Evolutionary conservation across 2,888 invertebrate species (phyloP), one percentile per base, ranked within the genome.

Genomic region (Erebia ligea): DNA sequence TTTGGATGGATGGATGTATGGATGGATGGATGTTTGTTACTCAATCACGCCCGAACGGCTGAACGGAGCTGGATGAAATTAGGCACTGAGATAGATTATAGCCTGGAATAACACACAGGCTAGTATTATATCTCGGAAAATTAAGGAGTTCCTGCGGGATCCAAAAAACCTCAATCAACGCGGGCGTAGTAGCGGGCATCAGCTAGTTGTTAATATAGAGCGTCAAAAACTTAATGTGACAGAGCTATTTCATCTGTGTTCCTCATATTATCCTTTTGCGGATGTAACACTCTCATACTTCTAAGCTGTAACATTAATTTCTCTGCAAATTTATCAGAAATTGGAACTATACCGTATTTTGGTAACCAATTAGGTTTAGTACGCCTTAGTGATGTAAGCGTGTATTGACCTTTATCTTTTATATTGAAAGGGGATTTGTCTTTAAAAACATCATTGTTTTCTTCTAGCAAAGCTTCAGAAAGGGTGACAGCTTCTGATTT

Each of bases 291-390:
- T 61, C 79, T 81, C 45, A 81, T 79, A 61, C 78, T 77, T 54
- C 83, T 77, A 25, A 87, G 70, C 57, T 86, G 83, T 17, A 81
- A 75, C 79, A 88, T 81, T 15, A 89, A 77, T 65, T 82, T 87
- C 67, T 82, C 81, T 1, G 88, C 87, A 6, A 89, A 77, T 40
- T 81, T 80, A 56, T 88, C 83, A n/a, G 88, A 83, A 59, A 90
- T 85, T 0, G 88, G 88, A 5, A 89, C 82, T 48, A 90, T 84
- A n/a, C 87, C 87, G 71, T 83, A 88, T 67, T 84, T 87, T 0
- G 89, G 84, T 59, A 85, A 75, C 84, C 84, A 84, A 25, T 84
- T 79, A 0, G 85, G 81, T 69, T 84, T 84, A 0, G 82, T 86
- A 59, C 81, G 80, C 59, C 86, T 79, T 25, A 85, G 57, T 13